A percentile compares a stretch with the other conserved stretches of the same genome.
Evolutionary conservation across 1,140 invertebrate genomes (phyloP).

Genomic region (Sycophila sp.): DNA sequence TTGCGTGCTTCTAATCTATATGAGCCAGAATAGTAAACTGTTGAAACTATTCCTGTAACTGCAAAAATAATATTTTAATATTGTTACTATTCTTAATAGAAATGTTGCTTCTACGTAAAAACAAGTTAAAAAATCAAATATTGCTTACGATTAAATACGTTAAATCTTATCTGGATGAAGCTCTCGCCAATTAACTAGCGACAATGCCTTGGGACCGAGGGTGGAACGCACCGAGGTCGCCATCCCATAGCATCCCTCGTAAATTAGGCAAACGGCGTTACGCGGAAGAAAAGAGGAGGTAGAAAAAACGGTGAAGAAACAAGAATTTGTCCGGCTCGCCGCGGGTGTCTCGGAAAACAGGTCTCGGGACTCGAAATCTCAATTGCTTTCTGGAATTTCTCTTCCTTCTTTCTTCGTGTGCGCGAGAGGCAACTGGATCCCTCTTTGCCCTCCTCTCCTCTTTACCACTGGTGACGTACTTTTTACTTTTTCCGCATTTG

Average conservation of each 20-base stretch:
- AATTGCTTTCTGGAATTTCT: constrained; percentile 28
- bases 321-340: constrained; percentile 9
- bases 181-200: neutral
- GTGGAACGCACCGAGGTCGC: neutral
- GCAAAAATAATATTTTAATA: no score
- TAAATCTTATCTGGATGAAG: no score
- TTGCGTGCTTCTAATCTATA: no score
- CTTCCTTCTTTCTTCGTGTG: no score
- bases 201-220: neutral
- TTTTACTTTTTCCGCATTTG: constrained; percentile 3
- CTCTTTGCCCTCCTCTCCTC: neutral
- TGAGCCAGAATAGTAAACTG: no score
- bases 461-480: no score
- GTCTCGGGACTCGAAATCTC: constrained; percentile 3
- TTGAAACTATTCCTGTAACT: no score
- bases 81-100: no score
- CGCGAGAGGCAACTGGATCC: no score
- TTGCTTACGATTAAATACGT: no score
- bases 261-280: constrained; percentile 6
- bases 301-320: neutral
- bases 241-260: neutral
- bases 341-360: constrained; percentile 18
- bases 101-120: no score
- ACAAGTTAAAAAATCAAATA: no score
- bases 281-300: neutral